Evolutionary conservation across 1,140 invertebrate genomes (phyloP).

Genomic region (Drosophila tsacasi): DNA sequence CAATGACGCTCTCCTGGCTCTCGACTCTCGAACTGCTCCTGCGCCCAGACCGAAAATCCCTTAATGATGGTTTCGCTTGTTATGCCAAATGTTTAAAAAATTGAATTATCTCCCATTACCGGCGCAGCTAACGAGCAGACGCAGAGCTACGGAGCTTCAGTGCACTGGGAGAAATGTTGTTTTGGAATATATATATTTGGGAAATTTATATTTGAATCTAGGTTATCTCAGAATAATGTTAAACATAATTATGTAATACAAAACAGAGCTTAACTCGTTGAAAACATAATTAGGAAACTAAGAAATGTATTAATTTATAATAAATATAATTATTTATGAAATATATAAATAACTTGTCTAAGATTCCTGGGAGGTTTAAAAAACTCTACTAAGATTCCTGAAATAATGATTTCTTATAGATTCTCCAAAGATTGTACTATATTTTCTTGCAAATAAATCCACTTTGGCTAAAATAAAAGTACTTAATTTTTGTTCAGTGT

Average conservation of each 20-base stretch:
- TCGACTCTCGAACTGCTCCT: constrained; percentile 20
- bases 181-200: too few species aligned
- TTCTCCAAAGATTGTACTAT: background rate
- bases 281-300: background rate
- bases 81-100: constrained; percentile 85
- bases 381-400: too few species aligned
- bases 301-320: too few species aligned
- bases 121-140: constrained; percentile 77
- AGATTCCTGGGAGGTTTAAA: too few species aligned
- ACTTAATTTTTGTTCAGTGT: constrained; percentile 9
- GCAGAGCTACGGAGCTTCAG: constrained; percentile 19
- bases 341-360: too few species aligned
- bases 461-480: background rate
- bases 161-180: constrained; percentile 5
- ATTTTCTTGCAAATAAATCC: background rate
- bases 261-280: too few species aligned
- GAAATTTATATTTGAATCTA: too few species aligned
- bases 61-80: constrained; percentile 85
- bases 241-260: background rate
- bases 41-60: constrained; percentile 76
- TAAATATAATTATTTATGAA: too few species aligned
- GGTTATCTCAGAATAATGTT: background rate
- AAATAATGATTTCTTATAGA: too few species aligned
- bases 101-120: constrained; percentile 85
- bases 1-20: constrained; percentile 34